Base-by-base conservation (phyloP, 2,888 invertebrate species). In the Melikaiella ostensackeni region DNA sequence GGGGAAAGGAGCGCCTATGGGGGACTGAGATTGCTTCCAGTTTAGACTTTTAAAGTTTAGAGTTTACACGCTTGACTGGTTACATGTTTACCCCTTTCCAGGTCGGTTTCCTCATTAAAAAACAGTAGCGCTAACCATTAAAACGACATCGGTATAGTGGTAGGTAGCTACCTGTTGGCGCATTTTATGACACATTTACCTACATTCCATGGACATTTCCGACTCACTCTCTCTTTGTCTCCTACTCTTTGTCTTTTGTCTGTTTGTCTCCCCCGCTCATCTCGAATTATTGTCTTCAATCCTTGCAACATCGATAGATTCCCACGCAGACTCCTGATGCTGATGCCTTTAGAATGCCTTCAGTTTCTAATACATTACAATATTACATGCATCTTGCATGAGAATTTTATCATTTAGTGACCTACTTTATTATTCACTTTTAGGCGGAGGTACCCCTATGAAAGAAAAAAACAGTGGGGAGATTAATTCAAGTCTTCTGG, bases 101-200 rank as follows among this genome's bases (percentile, higher is more conserved):
- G 24, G 16, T 42, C 9, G 46, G 6, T 21, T 66, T 66, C 27
- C 42, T 42, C 27, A 2, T 46, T 66, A 66, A 66, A 66, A 66
- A 64, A 64, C 46, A 46, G 66, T 66, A 66, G 66, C 46, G 24
- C 66, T n/a, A 50, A 70, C 27, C 30, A 46, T 24, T 46, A 27
- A n/a, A n/a, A 50, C 30, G 50, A 70, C 30, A 50, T 70, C 19
- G 19, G 4, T 9, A 27, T 70, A 19, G 24, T 8, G 30, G 24
- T 61, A 57, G 24, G 35, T 9, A 24, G 30, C 50, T 30, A 70
- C 46, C 27, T 50, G 70, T 50, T 50, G n/a, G 11, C 76, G 77
- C 70, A 74, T 81, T 83, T 83, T 82, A 84, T 80, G 84, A 81
- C 84, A 84, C 82, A 79, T 84, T 84, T 83, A 82, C 84, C 84